These are phyloP conservation scores for Oasisia sp. DNA, from an alignment of 2,888 invertebrate species.

Conservation along the genomic window DNA sequence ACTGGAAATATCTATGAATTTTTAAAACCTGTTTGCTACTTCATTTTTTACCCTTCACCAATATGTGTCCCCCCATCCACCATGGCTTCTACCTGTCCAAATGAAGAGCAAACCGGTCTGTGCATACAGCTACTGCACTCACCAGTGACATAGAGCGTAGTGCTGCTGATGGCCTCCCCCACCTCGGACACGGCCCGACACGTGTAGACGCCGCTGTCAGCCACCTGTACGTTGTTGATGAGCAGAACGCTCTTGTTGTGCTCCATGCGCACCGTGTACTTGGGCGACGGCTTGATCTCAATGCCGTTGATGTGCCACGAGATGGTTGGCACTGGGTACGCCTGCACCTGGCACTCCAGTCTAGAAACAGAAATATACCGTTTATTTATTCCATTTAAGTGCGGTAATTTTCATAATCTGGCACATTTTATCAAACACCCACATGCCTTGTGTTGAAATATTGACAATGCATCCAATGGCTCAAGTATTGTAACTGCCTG, in stretches of 20 bases:
- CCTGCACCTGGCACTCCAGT: conserved; percentile 49
- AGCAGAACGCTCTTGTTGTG: conserved; percentile 57
- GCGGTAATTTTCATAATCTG: too few species aligned
- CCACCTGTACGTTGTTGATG: conserved; percentile 72
- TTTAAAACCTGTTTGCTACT: too few species aligned
- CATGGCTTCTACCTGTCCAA: too few species aligned
- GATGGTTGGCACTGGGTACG: conserved; percentile 61
- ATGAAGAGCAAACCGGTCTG: too few species aligned
- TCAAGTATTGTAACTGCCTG: too few species aligned
- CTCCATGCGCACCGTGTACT: conserved; percentile 58
- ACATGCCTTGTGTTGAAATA: too few species aligned
- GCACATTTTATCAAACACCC: too few species aligned
- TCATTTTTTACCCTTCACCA: too few species aligned
- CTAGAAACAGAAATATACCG: neutral
- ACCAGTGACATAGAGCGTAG: conserved; percentile 74
- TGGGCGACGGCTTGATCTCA: conserved; percentile 63
- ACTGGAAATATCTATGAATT: too few species aligned
- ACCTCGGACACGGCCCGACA: conserved; percentile 92
- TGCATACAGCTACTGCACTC: conserved; percentile 12
- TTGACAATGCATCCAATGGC: too few species aligned
- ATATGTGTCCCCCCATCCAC: too few species aligned
- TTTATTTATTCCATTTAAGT: neutral
- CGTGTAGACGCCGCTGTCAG: conserved; percentile 96
- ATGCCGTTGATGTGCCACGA: conserved; percentile 68
- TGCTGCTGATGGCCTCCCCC: conserved; percentile 94